Percentiles rank a stretch among this genome's conserved stretches.
Evolutionary conservation across 1,140 invertebrate genomes (phyloP).

Genomic region (Zelostemma sp.): DNA sequence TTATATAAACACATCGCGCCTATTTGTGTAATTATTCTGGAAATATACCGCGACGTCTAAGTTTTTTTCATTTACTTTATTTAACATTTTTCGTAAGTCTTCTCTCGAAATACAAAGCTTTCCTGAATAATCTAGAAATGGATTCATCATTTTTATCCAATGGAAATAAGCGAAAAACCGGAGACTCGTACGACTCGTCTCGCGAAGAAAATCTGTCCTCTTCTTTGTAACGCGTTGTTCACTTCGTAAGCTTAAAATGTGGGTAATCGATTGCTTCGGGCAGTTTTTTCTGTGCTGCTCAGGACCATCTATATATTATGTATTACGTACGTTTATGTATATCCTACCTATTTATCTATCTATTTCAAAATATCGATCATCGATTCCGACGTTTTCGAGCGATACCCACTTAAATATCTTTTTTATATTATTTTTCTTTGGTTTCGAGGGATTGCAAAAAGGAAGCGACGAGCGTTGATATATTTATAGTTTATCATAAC

Average conservation of each 20-base stretch:
- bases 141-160: slow-evolving; percentile 40
- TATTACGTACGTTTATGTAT: slow-evolving; percentile 48
- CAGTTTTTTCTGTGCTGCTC: slow-evolving; percentile 47
- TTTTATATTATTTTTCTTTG: slow-evolving; percentile 22
- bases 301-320: slow-evolving; percentile 41
- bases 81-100: slow-evolving; percentile 24
- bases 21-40: slow-evolving; percentile 43
- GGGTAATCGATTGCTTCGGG: slow-evolving; percentile 45
- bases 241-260: slow-evolving; percentile 44
- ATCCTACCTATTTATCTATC: slow-evolving; percentile 45
- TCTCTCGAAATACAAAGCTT: slow-evolving; percentile 45
- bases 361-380: slow-evolving; percentile 49
- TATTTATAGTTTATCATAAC: slow-evolving; percentile 43
- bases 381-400: slow-evolving; percentile 32
- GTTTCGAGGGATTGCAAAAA: slow-evolving; percentile 48
- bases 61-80: slow-evolving; percentile 27
- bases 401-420: slow-evolving; percentile 11
- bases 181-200: no score
- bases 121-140: slow-evolving; percentile 48
- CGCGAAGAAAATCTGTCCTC: slow-evolving; percentile 33
- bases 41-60: slow-evolving; percentile 45
- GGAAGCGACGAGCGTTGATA: slow-evolving; percentile 48
- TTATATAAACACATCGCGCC: slow-evolving; percentile 48
- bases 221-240: slow-evolving; percentile 13
- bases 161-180: slow-evolving; percentile 48